Evolutionary conservation across 1,140 invertebrate genomes (phyloP).

Genomic region (Matsumurasca onukii): DNA sequence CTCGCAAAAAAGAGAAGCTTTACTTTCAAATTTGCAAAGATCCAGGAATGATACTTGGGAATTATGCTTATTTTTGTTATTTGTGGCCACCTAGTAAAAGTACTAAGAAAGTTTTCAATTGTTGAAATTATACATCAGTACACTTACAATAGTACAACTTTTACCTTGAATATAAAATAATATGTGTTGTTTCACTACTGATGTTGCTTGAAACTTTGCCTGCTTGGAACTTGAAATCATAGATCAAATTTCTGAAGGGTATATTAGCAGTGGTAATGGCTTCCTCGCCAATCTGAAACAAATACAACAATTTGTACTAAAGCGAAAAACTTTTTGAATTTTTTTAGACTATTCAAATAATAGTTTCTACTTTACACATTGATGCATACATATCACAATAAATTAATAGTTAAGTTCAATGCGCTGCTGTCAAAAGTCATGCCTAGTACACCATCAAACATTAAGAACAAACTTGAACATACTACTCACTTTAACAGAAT

Average conservation of each 20-base stretch:
- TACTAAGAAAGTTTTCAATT: neutral
- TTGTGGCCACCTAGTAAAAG: neutral
- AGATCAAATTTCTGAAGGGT: constrained; percentile 41
- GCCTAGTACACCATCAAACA: too few relatives aligned
- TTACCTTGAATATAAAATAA: constrained; percentile 45
- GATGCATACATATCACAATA: neutral
- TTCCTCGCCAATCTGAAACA: constrained; percentile 22
- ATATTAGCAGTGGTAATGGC: constrained; percentile 17
- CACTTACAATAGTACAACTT: neutral
- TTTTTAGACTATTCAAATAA: neutral
- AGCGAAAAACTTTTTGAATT: neutral
- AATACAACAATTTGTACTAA: constrained; percentile 12
- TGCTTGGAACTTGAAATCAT: constrained; percentile 49
- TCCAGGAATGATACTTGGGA: neutral
- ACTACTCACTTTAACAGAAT: too few relatives aligned
- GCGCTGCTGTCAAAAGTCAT: neutral
- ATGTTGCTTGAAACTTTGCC: constrained; percentile 46
- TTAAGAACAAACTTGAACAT: too few relatives aligned
- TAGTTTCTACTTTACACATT: neutral
- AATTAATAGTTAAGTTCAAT: neutral
- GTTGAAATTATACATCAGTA: neutral
- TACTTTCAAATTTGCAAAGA: neutral
- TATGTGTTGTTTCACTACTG: constrained; percentile 43
- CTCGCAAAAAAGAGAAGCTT: neutral
- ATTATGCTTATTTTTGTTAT: neutral